Evolutionary conservation across 2,113 vertebrate species (phyloP).

Genomic region (Acanthochromis polyacanthus): DNA sequence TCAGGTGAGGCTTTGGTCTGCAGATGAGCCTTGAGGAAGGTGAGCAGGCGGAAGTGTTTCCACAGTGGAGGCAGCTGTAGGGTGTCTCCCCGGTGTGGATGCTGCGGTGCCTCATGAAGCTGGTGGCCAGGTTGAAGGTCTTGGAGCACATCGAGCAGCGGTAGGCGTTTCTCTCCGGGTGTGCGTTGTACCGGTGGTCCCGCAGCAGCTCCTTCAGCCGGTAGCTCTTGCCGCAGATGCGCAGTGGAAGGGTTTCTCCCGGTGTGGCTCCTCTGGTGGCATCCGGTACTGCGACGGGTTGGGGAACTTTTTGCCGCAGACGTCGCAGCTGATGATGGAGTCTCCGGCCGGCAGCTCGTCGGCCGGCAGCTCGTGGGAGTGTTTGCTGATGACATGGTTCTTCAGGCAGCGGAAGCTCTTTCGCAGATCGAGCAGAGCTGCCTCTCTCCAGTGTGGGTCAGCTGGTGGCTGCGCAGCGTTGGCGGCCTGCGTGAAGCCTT

Average conservation of each 20-base stretch:
- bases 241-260: constrained; percentile 77
- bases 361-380: constrained; percentile 64
- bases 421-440: constrained; percentile 77
- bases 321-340: constrained; percentile 57
- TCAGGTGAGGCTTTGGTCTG: constrained; percentile 69
- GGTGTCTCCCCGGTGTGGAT: constrained; percentile 62
- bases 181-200: constrained; percentile 62
- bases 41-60: constrained; percentile 62
- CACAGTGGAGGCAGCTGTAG: constrained; percentile 49
- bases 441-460: constrained; percentile 66
- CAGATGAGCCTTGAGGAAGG: constrained; percentile 66
- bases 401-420: constrained; percentile 75
- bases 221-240: constrained; percentile 71
- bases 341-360: constrained; percentile 43
- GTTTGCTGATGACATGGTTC: constrained; percentile 78
- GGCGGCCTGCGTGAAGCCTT: constrained; percentile 74
- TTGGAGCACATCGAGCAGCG: constrained; percentile 45
- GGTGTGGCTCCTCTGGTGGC: constrained; percentile 72
- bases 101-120: constrained; percentile 65
- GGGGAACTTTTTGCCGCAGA: constrained; percentile 80
- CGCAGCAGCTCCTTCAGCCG: constrained; percentile 53
- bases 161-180: constrained; percentile 52
- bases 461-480: constrained; percentile 78
- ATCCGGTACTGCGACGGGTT: constrained; percentile 65
- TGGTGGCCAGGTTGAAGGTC: constrained; percentile 59